phyloP scores from a whole-genome alignment of 2,888 invertebrate species.

The Hyles lineata region DNA sequence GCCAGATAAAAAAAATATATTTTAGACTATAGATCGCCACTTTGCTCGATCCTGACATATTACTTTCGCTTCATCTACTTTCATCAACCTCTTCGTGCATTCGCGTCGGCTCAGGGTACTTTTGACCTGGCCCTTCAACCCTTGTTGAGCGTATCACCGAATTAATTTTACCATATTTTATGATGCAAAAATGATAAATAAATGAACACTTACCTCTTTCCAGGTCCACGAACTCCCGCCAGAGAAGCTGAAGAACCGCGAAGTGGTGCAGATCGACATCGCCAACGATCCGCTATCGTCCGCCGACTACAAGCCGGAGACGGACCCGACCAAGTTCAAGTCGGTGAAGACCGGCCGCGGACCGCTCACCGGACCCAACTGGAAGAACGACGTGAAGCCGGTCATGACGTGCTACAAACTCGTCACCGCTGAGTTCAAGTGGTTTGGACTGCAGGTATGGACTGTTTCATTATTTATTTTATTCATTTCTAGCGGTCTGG shows the following conservation, averaged over 20 bases:
- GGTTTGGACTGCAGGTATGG: conserved; percentile 95
- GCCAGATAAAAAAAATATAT: no score
- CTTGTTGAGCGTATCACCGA: no score
- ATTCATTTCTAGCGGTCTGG: no score
- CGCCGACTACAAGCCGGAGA: conserved; percentile 93
- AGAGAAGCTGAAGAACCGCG: conserved; percentile 94
- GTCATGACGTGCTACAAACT: conserved; percentile 99
- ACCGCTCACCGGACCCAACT: conserved; percentile 91
- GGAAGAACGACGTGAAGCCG: conserved; percentile 91
- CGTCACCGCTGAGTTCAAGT: conserved; percentile 98
- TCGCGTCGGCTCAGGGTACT: no score
- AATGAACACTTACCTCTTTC: conserved; percentile 38
- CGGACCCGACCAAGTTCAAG: conserved; percentile 89
- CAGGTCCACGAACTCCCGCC: conserved; percentile 96
- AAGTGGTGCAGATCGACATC: conserved; percentile 97
- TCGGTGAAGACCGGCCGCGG: conserved; percentile 97
- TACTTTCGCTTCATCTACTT: no score
- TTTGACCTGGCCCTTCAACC: no score
- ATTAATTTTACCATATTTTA: no score
- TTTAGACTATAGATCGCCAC: no score
- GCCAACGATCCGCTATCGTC: conserved; percentile 93
- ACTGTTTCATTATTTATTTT: background rate
- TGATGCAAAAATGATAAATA: no score
- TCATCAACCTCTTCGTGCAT: no score
- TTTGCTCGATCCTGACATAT: no score